A percentile compares a stretch with the other conserved stretches of the same genome.
Evolutionary conservation across 1,140 invertebrate species (phyloP).

Genomic region (Idris sp.): DNA sequence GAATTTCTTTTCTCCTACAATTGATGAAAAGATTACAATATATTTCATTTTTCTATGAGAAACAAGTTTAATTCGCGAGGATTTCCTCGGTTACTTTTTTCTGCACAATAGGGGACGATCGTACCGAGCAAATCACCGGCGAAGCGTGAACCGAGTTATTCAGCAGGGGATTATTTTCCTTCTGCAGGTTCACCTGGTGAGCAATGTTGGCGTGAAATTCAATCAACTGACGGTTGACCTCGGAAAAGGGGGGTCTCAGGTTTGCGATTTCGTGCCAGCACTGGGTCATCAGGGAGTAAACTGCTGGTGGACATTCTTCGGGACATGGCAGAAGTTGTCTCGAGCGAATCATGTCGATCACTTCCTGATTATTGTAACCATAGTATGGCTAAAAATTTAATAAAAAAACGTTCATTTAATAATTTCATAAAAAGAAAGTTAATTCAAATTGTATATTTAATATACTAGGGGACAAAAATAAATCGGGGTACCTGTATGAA

Average conservation of each 20-base stretch:
- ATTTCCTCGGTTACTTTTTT: constrained; percentile 8
- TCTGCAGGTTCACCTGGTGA: constrained; percentile 7
- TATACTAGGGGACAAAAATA: too few species aligned
- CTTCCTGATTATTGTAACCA: constrained; percentile 97
- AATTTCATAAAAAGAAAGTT: neutral
- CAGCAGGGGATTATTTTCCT: constrained; percentile 1
- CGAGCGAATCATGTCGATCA: constrained; percentile 96
- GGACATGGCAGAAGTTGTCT: constrained; percentile 96
- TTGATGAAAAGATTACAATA: neutral
- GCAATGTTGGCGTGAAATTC: constrained; percentile 74
- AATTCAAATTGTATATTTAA: too few species aligned
- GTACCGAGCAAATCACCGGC: constrained; percentile 3
- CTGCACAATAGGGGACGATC: constrained; percentile 10
- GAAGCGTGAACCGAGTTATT: constrained; percentile 11
- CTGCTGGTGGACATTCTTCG: constrained; percentile 91
- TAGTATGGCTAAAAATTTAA: constrained; percentile 86
- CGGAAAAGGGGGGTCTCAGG: constrained; percentile 92
- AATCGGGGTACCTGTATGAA: too few species aligned
- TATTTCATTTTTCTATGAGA: neutral
- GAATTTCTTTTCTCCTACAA: constrained; percentile 3
- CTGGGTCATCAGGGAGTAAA: constrained; percentile 97
- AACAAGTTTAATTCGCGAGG: constrained; percentile 8
- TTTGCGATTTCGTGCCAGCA: constrained; percentile 97
- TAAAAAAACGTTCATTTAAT: neutral
- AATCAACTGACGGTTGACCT: constrained; percentile 86